Evolutionary conservation across 1,140 invertebrate genomes (phyloP).

Genomic region (Nilaparvata lugens): DNA sequence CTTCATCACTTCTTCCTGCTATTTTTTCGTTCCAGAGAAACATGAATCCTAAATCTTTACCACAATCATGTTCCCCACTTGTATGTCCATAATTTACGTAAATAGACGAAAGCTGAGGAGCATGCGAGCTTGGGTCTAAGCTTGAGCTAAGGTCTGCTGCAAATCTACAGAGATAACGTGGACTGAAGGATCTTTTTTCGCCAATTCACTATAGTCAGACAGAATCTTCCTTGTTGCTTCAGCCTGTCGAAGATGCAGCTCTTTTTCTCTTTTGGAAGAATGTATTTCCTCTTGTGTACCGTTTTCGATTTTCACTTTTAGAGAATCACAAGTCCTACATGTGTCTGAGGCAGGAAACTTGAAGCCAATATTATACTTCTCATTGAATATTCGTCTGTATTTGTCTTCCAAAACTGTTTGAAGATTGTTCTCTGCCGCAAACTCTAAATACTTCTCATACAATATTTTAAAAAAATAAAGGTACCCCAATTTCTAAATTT

Average conservation of each 20-base stretch:
- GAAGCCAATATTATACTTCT: conserved; percentile 16
- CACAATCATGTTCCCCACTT: conserved; percentile 20
- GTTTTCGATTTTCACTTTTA: background rate
- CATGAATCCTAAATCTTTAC: conserved; percentile 18
- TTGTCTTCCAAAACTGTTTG: background rate
- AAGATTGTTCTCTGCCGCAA: background rate
- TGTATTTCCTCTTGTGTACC: conserved; percentile 1
- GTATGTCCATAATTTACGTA: conserved; percentile 21
- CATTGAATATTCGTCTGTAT: conserved; percentile 7
- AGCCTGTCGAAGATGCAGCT: conserved; percentile 6
- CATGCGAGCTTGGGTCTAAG: conserved; percentile 16
- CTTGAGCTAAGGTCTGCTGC: conserved; percentile 16
- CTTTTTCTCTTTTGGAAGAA: background rate
- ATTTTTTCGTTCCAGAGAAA: conserved; percentile 20
- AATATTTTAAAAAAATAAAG: conserved; percentile 3
- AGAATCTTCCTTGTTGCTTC: background rate
- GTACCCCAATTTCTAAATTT: too few relatives aligned
- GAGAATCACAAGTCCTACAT: conserved; percentile 13
- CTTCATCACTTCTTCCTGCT: conserved; percentile 12
- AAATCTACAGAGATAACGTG: conserved; percentile 4
- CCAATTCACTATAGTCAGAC: background rate
- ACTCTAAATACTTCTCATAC: background rate
- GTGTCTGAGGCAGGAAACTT: conserved; percentile 12
- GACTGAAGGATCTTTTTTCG: background rate
- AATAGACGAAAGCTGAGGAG: conserved; percentile 16